Percentiles rank a stretch among this genome's conserved stretches.
Conservation (phyloP, 2,113 vertebrate genomes). For the Zosterops lateralis region DNA sequence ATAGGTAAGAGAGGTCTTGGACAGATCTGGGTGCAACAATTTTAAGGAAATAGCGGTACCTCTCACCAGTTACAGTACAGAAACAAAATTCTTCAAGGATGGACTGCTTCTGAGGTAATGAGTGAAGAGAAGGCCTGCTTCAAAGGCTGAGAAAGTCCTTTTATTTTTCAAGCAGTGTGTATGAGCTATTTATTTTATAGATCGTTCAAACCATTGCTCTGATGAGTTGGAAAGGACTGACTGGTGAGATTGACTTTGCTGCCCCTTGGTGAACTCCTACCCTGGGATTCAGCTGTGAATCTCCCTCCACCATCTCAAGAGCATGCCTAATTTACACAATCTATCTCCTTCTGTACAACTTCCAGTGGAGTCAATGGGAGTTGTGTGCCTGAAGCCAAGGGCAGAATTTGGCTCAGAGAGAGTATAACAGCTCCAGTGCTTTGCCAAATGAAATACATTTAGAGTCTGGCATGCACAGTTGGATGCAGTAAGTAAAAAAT, state of each 20-base stretch:
- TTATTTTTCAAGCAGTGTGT: neutral
- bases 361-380: constrained; percentile 54
- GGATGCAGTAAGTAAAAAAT: constrained; percentile 56
- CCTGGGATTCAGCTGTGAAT: neutral
- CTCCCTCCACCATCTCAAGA: neutral
- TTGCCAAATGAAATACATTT: constrained; percentile 67
- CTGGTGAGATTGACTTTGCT: neutral
- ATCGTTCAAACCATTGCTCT: neutral
- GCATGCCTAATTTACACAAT: constrained; percentile 50
- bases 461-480: constrained; percentile 60
- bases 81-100: neutral
- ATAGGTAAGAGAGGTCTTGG: neutral
- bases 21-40: neutral
- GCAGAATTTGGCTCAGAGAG: constrained; percentile 51
- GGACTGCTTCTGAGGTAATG: neutral
- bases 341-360: constrained; percentile 27
- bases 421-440: constrained; percentile 33
- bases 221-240: neutral
- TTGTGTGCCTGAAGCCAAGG: constrained; percentile 53
- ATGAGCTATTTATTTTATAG: neutral
- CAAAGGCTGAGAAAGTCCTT: neutral
- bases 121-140: neutral
- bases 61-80: neutral
- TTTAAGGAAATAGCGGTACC: neutral
- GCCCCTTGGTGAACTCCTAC: constrained; percentile 16